These are phyloP conservation scores for Ctenosaura bakeri DNA, from an alignment of 2,797 vertebrate genomes.

Conservation along the genomic window DNA sequence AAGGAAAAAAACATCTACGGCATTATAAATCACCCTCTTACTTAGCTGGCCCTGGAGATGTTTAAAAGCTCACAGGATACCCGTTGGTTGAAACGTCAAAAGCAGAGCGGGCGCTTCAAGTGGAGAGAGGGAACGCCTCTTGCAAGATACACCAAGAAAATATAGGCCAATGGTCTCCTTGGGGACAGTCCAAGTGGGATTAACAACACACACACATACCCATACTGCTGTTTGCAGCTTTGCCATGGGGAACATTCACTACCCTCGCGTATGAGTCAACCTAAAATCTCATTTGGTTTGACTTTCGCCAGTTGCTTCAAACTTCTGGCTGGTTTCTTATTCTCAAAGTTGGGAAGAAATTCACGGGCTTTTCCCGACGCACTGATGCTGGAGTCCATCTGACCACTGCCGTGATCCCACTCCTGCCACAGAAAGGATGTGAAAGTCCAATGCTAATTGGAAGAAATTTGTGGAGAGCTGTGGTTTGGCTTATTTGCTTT, in stretches of 20 bases:
- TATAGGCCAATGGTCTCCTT: constrained; percentile 46
- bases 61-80: constrained; percentile 36
- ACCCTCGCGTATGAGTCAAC: neutral
- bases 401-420: neutral
- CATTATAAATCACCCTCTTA: constrained; percentile 29
- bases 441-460: neutral
- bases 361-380: neutral
- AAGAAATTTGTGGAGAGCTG: neutral
- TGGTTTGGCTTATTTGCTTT: neutral
- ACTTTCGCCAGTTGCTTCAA: constrained; percentile 49
- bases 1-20: constrained; percentile 29
- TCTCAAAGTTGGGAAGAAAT: neutral
- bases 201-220: constrained; percentile 43
- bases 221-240: constrained; percentile 37
- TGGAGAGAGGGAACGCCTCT: constrained; percentile 38
- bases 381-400: neutral
- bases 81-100: constrained; percentile 44
- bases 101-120: constrained; percentile 54
- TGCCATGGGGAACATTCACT: constrained; percentile 43
- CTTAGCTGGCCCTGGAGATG: constrained; percentile 40
- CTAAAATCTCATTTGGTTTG: neutral
- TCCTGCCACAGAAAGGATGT: neutral
- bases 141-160: neutral
- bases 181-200: constrained; percentile 27
- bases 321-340: neutral